Evolutionary conservation across 2,888 invertebrate genomes (phyloP), one percentile per base, ranked within the genome.

Genomic region (Dryococelus australis): DNA sequence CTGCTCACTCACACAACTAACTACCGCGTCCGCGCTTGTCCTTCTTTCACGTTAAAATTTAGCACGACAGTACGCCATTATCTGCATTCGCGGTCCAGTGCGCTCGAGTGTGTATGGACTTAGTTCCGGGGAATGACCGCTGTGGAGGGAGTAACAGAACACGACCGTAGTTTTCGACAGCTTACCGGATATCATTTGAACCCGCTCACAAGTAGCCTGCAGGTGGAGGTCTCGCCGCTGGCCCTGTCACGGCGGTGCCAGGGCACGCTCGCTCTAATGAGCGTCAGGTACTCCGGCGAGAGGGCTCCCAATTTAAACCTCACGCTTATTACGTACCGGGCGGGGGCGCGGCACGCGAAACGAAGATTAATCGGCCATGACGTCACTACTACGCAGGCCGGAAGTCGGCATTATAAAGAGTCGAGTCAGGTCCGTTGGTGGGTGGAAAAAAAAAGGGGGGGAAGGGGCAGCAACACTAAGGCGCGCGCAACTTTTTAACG

Each of bases 401-500:
- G 88, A 88, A 87, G 88, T 88, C 43, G 43, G 35, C 43, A 83
- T 28, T 83, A 83, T 83, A 35, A 83, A 83, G 43, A 83, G 65
- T 65, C n/a, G n/a, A n/a, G n/a, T 65, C 24, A 65, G 16, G 65
- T 16, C 20, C 20, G 65, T 8, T 9, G 65, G 65, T 16, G 47
- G 85, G 27, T 83, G 28, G 85, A n/a, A 35, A 81, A 26, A 79
- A 26, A 43, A 79, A 28, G 86, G 86, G 84, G 78, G 53, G 83
- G 83, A 28, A 83, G 83, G 83, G 43, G 83, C 27, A 13, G 28
- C 1, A 43, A 83, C 43, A 83, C 83, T 83, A 83, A 83, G 83
- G 28, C 83, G 83, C 83, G 84, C 87, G 85, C 86, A 87, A 88
- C 87, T 88, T 88, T 88, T 90, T 89, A 90, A 89, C 90, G 90